Base-by-base conservation (phyloP, 2,888 invertebrate genomes). In the Stenotaenia linearis region DNA sequence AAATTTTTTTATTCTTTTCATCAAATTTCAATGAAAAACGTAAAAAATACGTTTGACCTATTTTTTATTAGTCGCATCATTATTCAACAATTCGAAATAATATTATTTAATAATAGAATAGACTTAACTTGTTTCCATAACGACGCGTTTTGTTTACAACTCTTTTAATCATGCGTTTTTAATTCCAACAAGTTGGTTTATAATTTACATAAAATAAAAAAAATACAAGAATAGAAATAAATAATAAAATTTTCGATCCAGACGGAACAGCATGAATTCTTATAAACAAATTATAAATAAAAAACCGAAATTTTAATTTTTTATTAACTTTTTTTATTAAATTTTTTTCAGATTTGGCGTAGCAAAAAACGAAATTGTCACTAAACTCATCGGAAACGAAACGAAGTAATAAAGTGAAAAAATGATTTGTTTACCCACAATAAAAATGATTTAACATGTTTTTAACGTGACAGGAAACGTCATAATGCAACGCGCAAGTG, bases 141-240 rank as follows among this genome's bases (percentile, higher is more conserved):
- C 69, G 10, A 69, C 69, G n/a, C 15, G 50, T 28, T 69, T 69
- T 69, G 69, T 69, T 69, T 69, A 69, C 69, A 28, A 18, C 18
- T 28, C 25, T 69, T 69, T 10, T 28, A 69, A 69, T 69, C 69
- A 50, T 50, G 69, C 15, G 69, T 69, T 69, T 69, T 69, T 69
- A 69, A 69, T 69, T 69, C 28, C 69, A 10, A 69, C 69, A 69
- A 28, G 23, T 25, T 69, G 69, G 10, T 69, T 69, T 69, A 69
- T 69, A 69, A 69, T 69, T 69, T 25, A 28, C 69, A 69, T 69
- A 69, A 69, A 69, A 50, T 18, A 69, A 69, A 9, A 69, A 69
- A 18, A 56, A 56, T 4, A 40, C 40, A 10, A 40, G 7, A 50
- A 50, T 18, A 15, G 18, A 50, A 50, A 5, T 50, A 1, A 1